Evolutionary conservation across 2,888 invertebrate species (phyloP), one percentile per base, ranked within the genome.

Genomic region (Xanthorhoe designata): DNA sequence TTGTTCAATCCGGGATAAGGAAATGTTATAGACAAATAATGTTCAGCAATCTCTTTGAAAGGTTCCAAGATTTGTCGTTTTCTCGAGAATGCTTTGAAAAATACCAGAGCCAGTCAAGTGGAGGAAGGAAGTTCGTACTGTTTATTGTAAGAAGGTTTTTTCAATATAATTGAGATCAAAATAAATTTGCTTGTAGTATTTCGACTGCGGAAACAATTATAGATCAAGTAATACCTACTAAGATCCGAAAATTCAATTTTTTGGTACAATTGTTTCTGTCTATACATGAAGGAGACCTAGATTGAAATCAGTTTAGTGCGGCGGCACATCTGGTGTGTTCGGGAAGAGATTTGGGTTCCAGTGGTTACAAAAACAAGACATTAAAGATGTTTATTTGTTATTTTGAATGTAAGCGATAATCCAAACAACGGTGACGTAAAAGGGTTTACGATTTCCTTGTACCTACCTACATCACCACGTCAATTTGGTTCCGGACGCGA

Each of bases 41-140:
- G 71, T 76, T 75, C 64, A 70, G 76, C 66, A 78, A 80, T 74
- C 69, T 73, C 71, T 78, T 75, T 70, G 73, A 77, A 78, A 75
- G 77, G 76, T 74, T 71, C 64, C 65, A 74, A 76, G 73, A 79
- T 80, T 78, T 77, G 75, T 78, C 78, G 77, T 83, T 77, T 78
- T 79, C 74, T 78, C 68, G 71, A 75, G 75, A 81, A 82, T 77
- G 81, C 83, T 83, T 83, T 83, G 81, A 83, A 79, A 78, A 78
- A 83, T 82, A 73, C 79, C 78, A 70, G 75, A 77, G 73, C 75
- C 78, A 81, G 77, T 75, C 77, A 75, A 74, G 75, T 77, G 75
- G 73, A 76, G 64, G 73, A 76, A 73, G 72, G 75, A 77, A 78
- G 78, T 82, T 77, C 68, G 32, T 73, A 75, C 74, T 78, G 81